phyloP scores from a whole-genome alignment of 1,140 invertebrate species.

The Caerostris darwini region DNA sequence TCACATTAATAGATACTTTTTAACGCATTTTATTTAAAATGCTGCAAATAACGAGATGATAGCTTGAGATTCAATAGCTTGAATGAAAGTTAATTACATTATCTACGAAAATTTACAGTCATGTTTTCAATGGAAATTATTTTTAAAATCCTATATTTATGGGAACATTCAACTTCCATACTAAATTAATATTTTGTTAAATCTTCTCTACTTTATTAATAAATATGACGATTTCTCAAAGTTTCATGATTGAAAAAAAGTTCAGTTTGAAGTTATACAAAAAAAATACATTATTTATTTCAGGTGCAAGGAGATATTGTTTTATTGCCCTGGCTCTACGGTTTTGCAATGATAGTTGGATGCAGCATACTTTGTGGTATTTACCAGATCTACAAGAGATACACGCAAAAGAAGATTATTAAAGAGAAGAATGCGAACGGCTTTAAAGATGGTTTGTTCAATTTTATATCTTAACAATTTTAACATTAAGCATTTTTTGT shows the following conservation, averaged over 20 bases:
- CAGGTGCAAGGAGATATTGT: constrained; percentile 79
- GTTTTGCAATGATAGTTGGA: constrained; percentile 78
- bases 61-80: too few species aligned
- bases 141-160: too few species aligned
- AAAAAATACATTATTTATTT: not conserved
- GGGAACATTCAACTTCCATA: too few species aligned
- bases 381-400: constrained; percentile 62
- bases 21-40: too few species aligned
- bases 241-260: not conserved
- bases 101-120: too few species aligned
- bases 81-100: too few species aligned
- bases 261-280: not conserved
- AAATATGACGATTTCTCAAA: not conserved
- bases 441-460: not conserved
- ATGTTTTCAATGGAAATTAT: too few species aligned
- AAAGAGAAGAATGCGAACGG: not conserved
- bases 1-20: too few species aligned
- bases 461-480: not conserved
- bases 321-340: constrained; percentile 79
- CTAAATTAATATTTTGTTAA: too few species aligned
- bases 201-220: too few species aligned
- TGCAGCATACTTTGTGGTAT: constrained; percentile 75
- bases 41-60: too few species aligned
- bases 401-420: not conserved
- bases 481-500: not conserved